These are phyloP conservation scores for Macrochelys suwanniensis DNA, from an alignment of 2,797 vertebrate species.

Conservation along the genomic window DNA sequence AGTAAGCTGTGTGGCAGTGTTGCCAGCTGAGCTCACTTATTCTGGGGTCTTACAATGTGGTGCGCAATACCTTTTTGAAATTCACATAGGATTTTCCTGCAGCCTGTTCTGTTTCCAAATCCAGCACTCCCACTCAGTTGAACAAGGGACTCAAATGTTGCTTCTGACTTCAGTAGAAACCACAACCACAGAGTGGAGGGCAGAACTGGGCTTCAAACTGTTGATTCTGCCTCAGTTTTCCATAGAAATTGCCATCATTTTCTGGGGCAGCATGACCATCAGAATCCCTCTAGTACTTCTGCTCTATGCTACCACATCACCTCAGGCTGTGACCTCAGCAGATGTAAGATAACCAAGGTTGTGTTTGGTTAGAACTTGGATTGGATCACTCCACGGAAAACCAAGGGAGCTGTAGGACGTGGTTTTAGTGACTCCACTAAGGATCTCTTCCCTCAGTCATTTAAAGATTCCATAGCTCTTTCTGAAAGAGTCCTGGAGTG, in stretches of 20 bases:
- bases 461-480: neutral
- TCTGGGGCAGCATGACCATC: neutral
- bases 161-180: neutral
- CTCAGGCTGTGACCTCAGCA: rapidly evolving
- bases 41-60: rapidly evolving
- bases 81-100: neutral
- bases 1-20: constrained; percentile 54
- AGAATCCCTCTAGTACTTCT: neutral
- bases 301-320: neutral
- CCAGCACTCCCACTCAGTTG: neutral
- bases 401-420: neutral
- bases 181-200: neutral
- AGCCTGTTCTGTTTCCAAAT: neutral
- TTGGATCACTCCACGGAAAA: neutral
- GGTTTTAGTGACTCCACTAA: neutral
- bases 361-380: neutral
- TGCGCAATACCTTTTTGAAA: rapidly evolving
- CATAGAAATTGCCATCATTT: neutral
- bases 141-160: neutral
- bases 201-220: neutral
- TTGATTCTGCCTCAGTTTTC: neutral
- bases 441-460: neutral
- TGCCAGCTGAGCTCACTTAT: rapidly evolving
- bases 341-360: neutral
- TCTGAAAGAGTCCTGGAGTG: rapidly evolving